Evolutionary conservation across 1,140 invertebrate genomes (phyloP).

Genomic region (Melanaphis sacchari): DNA sequence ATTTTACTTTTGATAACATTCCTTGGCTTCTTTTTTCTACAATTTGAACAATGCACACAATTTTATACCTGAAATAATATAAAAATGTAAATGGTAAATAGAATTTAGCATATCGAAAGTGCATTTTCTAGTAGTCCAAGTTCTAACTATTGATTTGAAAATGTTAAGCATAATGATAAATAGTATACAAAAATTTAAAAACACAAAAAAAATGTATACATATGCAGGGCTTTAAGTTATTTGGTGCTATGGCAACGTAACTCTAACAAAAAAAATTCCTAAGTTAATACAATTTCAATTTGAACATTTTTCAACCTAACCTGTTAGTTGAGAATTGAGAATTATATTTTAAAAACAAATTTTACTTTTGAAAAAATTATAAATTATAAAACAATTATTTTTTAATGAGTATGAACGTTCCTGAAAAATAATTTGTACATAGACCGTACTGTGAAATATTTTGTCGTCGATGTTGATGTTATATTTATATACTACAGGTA

Average conservation of each 20-base stretch:
- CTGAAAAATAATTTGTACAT: not conserved
- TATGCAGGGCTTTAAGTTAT: not conserved
- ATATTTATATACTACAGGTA: not conserved
- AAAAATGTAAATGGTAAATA: not conserved
- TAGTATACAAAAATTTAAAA: not conserved
- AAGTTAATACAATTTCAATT: not conserved
- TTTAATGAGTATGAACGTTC: not conserved
- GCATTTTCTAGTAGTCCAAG: not conserved
- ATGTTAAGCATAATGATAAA: not conserved
- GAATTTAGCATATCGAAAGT: not conserved
- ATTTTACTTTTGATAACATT: conserved; percentile 61
- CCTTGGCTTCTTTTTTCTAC: conserved; percentile 64
- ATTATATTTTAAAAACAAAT: not conserved
- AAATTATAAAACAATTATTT: not conserved
- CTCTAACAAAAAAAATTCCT: not conserved
- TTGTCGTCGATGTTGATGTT: not conserved
- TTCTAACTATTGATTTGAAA: not conserved
- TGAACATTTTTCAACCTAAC: not conserved
- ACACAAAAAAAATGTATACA: not conserved
- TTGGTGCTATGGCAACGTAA: not conserved
- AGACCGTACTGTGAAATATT: not conserved
- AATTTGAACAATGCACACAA: conserved; percentile 63
- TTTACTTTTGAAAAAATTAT: not conserved
- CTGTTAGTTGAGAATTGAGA: not conserved
- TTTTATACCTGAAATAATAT: conserved; percentile 63